These are phyloP conservation scores for Drosophila quinaria DNA, from an alignment of 2,888 invertebrate genomes.

Conservation along the genomic window DNA sequence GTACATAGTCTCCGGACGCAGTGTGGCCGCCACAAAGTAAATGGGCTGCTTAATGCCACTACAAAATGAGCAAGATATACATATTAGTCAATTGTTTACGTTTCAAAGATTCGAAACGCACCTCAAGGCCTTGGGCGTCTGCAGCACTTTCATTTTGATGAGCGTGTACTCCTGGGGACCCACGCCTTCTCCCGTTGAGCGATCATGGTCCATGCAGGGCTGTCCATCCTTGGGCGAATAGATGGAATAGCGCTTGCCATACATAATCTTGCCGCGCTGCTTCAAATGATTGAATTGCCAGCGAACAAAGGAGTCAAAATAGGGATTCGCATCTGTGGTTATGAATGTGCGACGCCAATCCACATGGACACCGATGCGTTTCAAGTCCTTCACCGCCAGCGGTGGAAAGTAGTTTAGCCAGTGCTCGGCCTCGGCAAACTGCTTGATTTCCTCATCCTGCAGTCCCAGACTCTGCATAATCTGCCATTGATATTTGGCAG, in stretches of 20 bases:
- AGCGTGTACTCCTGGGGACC: conserved; percentile 99
- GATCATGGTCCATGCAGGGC: conserved; percentile 99
- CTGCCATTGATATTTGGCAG: conserved; percentile 98
- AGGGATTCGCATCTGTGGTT: conserved; percentile 99
- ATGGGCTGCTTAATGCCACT: conserved; percentile 79
- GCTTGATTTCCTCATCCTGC: conserved; percentile 94
- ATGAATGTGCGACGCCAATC: conserved; percentile 99
- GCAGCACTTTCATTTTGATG: conserved; percentile 94
- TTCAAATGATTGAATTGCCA: conserved; percentile 98
- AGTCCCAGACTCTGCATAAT: conserved; percentile 98
- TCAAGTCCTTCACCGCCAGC: conserved; percentile 93
- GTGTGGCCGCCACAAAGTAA: conserved; percentile 95
- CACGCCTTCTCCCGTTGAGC: conserved; percentile 98
- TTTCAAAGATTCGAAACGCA: conserved; percentile 77
- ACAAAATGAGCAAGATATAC: not conserved
- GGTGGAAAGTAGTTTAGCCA: conserved; percentile 99
- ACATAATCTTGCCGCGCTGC: conserved; percentile 95
- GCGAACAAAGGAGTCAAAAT: conserved; percentile 98
- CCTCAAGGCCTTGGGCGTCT: conserved; percentile 88
- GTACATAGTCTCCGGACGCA: conserved; percentile 99
- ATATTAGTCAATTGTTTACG: not conserved
- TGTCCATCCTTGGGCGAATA: conserved; percentile 98
- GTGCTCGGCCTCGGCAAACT: conserved; percentile 95
- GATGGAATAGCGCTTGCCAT: conserved; percentile 98
- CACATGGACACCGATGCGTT: conserved; percentile 95